Percentiles rank a stretch among this genome's conserved stretches.
Conservation (phyloP, 2,113 vertebrate genomes). For the Phasianus colchicus region DNA sequence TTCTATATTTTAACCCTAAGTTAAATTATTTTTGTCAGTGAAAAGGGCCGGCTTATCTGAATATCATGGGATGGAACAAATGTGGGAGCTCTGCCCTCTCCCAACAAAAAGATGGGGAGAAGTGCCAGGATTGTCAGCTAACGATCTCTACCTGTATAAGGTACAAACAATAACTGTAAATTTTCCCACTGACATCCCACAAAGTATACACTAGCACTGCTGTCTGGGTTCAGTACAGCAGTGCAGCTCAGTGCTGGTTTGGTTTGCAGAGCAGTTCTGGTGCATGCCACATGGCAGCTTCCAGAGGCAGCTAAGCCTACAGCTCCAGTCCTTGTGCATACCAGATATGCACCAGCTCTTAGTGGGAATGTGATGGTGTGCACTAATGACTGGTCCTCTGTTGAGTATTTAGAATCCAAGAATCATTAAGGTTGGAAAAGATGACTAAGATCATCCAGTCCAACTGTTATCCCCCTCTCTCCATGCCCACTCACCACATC, state of each 20-base stretch:
- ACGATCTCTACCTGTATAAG: neutral
- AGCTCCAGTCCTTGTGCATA: fast-evolving
- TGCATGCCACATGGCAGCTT: neutral
- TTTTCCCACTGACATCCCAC: neutral
- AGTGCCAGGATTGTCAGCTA: neutral
- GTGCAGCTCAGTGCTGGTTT: neutral
- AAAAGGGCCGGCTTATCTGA: neutral
- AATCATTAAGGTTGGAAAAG: too few relatives aligned
- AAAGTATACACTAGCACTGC: neutral
- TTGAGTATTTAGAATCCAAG: neutral
- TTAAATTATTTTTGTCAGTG: neutral
- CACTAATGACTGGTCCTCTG: neutral
- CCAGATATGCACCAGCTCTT: fast-evolving
- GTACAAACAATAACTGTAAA: neutral
- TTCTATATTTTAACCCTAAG: neutral
- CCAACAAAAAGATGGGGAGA: neutral
- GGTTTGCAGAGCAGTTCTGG: neutral
- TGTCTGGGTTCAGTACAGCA: neutral
- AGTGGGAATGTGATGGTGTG: fast-evolving
- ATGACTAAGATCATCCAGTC: too few relatives aligned
- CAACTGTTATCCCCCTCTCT: too few relatives aligned
- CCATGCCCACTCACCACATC: too few relatives aligned
- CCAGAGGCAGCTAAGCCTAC: neutral
- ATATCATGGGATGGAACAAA: neutral
- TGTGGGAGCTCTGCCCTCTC: neutral